Evolutionary conservation across 2,888 invertebrate species (phyloP).

Genomic region (Eilema caniola): DNA sequence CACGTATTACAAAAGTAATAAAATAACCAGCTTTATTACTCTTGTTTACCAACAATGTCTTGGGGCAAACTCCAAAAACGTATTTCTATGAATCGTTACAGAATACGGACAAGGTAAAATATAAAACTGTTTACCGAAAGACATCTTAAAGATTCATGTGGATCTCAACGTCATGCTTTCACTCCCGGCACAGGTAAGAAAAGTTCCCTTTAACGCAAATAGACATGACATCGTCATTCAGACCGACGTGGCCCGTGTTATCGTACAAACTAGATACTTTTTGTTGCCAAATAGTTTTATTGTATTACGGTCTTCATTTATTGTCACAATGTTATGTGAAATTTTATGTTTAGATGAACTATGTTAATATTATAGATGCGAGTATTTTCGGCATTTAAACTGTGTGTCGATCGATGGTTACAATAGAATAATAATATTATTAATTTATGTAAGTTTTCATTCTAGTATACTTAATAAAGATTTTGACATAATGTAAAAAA

Average conservation of each 20-base stretch:
- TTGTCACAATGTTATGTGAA: background rate
- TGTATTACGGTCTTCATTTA: background rate
- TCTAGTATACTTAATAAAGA: too few relatives aligned
- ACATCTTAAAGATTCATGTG: slow-evolving; percentile 73
- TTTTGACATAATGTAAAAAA: too few relatives aligned
- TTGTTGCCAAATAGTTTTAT: background rate
- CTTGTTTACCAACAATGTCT: slow-evolving; percentile 27
- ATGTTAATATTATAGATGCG: background rate
- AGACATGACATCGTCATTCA: slow-evolving; percentile 82
- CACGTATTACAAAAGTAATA: background rate
- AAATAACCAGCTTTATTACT: slow-evolving; percentile 7
- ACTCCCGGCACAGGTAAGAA: slow-evolving; percentile 70
- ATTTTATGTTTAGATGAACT: background rate
- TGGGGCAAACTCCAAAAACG: slow-evolving; percentile 28
- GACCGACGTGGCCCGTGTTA: slow-evolving; percentile 58
- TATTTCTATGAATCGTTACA: slow-evolving; percentile 30
- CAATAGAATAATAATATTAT: background rate
- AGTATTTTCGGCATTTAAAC: background rate
- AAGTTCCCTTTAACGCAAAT: slow-evolving; percentile 78
- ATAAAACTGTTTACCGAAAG: slow-evolving; percentile 68
- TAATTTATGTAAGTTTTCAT: too few relatives aligned
- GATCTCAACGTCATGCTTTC: slow-evolving; percentile 71
- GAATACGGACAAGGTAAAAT: slow-evolving; percentile 51
- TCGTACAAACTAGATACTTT: slow-evolving; percentile 33
- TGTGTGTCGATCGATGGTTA: background rate